Conservation (phyloP, 2,113 vertebrate species). For the Dolichotis patagonum region DNA sequence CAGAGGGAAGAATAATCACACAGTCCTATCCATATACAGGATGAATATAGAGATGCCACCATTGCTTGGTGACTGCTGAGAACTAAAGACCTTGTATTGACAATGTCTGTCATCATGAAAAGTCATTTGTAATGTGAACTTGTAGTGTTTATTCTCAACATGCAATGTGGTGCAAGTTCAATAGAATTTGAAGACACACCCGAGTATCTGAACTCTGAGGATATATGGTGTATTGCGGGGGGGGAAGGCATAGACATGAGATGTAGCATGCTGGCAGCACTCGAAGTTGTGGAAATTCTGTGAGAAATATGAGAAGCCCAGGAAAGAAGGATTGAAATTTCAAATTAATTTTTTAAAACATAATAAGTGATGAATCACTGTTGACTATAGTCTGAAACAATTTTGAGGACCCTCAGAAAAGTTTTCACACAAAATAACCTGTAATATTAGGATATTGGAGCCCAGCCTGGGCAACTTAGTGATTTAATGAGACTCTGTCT, state of each 20-base stretch:
- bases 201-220: background rate
- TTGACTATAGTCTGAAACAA: background rate
- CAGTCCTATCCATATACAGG: background rate
- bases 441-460: background rate
- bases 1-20: background rate
- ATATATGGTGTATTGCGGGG: background rate
- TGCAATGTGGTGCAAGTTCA: no score
- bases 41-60: background rate
- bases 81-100: background rate
- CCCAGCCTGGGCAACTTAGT: background rate
- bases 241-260: background rate
- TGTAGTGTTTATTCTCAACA: background rate
- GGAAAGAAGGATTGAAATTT: background rate
- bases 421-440: background rate
- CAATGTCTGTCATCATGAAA: background rate
- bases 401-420: background rate
- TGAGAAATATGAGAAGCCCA: background rate
- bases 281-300: background rate
- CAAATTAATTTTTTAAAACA: background rate
- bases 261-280: background rate
- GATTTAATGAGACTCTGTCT: background rate
- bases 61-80: background rate
- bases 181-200: background rate
- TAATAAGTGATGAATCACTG: background rate
- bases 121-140: background rate